Conservation (phyloP, 2,888 invertebrate genomes). For the Adineta ricciae region DNA sequence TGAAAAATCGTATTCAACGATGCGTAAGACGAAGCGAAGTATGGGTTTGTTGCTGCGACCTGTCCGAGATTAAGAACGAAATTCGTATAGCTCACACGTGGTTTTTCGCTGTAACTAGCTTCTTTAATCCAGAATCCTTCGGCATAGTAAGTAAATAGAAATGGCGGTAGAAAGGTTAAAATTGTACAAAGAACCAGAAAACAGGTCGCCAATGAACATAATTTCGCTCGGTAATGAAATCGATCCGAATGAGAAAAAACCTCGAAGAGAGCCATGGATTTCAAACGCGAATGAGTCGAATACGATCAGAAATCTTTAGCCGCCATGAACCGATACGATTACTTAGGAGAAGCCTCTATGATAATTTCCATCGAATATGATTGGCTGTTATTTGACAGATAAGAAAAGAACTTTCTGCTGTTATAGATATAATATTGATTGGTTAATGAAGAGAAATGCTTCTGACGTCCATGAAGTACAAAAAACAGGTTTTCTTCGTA, state of each 20-base stretch:
- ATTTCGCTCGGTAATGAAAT: slow-evolving; percentile 63
- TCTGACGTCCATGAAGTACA: neutral
- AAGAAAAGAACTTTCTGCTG: neutral
- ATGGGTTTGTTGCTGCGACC: too few species aligned
- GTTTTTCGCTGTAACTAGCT: slow-evolving; percentile 64
- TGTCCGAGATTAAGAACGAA: neutral
- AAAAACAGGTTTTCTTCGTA: too few species aligned
- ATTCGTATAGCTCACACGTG: slow-evolving; percentile 59
- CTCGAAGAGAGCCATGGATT: slow-evolving; percentile 50
- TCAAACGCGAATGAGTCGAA: neutral
- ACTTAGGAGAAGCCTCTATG: neutral
- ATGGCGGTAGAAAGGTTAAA: slow-evolving; percentile 61
- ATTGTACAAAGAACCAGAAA: slow-evolving; percentile 59
- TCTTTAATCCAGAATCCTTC: slow-evolving; percentile 65
- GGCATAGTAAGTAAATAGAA: slow-evolving; percentile 61
- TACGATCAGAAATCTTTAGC: neutral
- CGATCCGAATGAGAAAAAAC: slow-evolving; percentile 58
- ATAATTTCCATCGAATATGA: neutral
- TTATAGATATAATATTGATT: neutral
- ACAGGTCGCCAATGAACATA: slow-evolving; percentile 65
- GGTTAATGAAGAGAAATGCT: neutral
- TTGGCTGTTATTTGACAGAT: neutral
- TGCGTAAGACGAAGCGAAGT: neutral
- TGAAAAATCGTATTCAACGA: neutral
- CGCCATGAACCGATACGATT: neutral